A percentile compares a stretch with the other conserved stretches of the same genome.
Conservation (phyloP, 2,888 invertebrate species). For the Lypha dubia region DNA sequence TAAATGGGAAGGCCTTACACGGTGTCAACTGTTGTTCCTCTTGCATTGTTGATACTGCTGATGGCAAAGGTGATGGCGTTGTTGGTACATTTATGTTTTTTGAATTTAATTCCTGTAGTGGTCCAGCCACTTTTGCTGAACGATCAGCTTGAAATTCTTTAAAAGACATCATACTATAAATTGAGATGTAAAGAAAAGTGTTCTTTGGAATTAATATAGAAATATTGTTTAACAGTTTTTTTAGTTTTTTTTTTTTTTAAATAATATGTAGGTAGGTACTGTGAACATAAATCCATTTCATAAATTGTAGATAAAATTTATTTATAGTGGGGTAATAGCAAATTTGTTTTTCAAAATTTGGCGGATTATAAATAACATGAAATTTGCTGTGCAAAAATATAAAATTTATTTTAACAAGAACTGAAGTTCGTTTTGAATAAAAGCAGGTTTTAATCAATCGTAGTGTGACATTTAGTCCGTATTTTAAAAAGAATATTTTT, state of each 20-base stretch:
- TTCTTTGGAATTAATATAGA: background rate
- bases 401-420: too few species aligned
- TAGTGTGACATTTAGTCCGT: background rate
- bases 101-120: constrained; percentile 25
- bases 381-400: too few species aligned
- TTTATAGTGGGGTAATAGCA: too few species aligned
- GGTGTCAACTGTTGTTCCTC: constrained; percentile 20
- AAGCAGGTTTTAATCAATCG: background rate
- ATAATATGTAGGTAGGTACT: too few species aligned
- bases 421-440: background rate
- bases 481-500: background rate
- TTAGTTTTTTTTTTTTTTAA: too few species aligned
- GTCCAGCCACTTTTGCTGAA: constrained; percentile 55
- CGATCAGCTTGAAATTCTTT: constrained; percentile 33
- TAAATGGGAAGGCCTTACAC: constrained; percentile 49
- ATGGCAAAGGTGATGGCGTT: background rate
- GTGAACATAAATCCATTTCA: too few species aligned
- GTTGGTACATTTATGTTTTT: background rate
- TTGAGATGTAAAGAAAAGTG: constrained; percentile 3
- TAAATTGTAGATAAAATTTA: too few species aligned
- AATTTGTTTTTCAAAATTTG: too few species aligned
- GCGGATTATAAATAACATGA: too few species aligned
- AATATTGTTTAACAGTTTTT: too few species aligned
- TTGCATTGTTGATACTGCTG: constrained; percentile 12
- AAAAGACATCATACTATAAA: constrained; percentile 49